Evolutionary conservation across 2,888 invertebrate species (phyloP).

Genomic region (Leptopilina myrica): DNA sequence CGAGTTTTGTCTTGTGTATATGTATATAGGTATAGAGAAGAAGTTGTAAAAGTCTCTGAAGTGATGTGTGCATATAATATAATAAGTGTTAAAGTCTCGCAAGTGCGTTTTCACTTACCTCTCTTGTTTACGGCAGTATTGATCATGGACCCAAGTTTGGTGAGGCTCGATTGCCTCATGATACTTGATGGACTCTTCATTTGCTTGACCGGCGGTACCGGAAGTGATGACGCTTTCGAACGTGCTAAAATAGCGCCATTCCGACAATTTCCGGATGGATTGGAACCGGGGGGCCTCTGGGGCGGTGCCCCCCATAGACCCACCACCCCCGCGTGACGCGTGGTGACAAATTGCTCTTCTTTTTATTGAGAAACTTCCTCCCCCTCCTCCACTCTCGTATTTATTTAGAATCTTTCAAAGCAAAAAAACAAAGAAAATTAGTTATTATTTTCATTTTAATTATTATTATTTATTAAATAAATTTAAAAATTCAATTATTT

Average conservation of each 20-base stretch:
- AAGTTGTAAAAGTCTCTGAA: background rate
- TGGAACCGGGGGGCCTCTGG: slow-evolving; percentile 74
- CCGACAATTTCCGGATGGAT: slow-evolving; percentile 67
- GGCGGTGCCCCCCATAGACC: slow-evolving; percentile 76
- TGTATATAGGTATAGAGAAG: background rate
- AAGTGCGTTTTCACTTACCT: slow-evolving; percentile 66
- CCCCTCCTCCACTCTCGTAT: slow-evolving; percentile 47
- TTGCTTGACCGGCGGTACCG: slow-evolving; percentile 67
- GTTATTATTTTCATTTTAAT: no score
- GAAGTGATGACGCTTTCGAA: slow-evolving; percentile 65
- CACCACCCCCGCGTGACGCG: slow-evolving; percentile 76
- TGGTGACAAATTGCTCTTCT: slow-evolving; percentile 66
- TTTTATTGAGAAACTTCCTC: slow-evolving; percentile 47
- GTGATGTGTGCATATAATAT: no score
- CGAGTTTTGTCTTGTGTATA: no score
- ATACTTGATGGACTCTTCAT: slow-evolving; percentile 75
- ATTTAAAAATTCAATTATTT: no score
- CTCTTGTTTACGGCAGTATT: slow-evolving; percentile 80
- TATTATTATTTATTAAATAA: no score
- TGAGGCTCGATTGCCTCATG: slow-evolving; percentile 82
- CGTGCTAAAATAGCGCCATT: slow-evolving; percentile 67
- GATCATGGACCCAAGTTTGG: slow-evolving; percentile 81
- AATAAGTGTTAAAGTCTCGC: background rate
- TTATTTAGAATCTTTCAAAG: slow-evolving; percentile 51
- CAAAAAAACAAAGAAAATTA: slow-evolving; percentile 40